Evolutionary conservation across 2,888 invertebrate genomes (phyloP), one percentile per base, ranked within the genome.

Genomic region (Thereva unica): DNA sequence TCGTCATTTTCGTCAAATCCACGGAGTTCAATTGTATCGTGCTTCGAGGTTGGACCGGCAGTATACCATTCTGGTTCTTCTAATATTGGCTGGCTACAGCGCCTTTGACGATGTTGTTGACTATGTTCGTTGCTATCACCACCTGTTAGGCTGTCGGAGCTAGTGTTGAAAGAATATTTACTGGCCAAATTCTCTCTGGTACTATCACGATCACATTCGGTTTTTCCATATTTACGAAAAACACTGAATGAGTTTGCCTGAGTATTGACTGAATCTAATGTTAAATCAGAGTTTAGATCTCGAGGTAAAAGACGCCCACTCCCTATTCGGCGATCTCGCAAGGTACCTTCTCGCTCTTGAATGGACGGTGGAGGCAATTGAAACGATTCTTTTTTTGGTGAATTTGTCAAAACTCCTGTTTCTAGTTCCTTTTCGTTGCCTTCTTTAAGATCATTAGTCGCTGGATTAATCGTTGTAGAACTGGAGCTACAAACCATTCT

Each of bases 31-130:
- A 97, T 97, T 42, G 93, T 94, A 75, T 97, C 97, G 76, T 89
- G 79, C 78, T 95, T 92, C 69, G 95, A 95, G 69, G 91, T 90
- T 53, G 95, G 95, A 52, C 95, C 96, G 68, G 89, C 89, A 75
- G 90, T 91, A 76, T 89, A 91, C 93, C 96, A 95, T 82, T 95
- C 95, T 3, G 95, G 95, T 78, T 94, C 93, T 73, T 91, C 92
- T 73, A 87, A 87, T 68, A 87, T 84, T 73, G 85, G 84, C 72
- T 84, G 84, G 75, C 83, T 84, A 74, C 83, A 86, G 75, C 85
- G 77, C 65, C 78, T 83, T 75, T 83, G 83, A 47, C 77, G 77
- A 76, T 83, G 83, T 73, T 83, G 81, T 75, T 81, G 82, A 74
- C 84, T 85, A 35, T 73, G 73, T 69, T 77, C 77, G 35, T 74